Conservation (phyloP, 2,113 vertebrate species). For the Tretioscincus oriximinensis region DNA sequence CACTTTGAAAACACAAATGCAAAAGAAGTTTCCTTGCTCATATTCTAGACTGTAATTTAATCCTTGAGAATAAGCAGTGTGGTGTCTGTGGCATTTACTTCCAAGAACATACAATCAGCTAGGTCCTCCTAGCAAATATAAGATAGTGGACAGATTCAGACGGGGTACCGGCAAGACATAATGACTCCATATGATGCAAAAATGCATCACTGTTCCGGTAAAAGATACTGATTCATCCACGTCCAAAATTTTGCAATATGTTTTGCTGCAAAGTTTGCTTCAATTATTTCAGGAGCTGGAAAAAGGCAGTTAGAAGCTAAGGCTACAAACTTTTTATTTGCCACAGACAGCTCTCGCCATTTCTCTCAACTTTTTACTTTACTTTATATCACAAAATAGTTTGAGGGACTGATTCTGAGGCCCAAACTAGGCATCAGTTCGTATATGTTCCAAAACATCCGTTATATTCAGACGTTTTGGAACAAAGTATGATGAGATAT, state of each 20-base stretch:
- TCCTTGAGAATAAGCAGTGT: not conserved
- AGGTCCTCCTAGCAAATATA: not conserved
- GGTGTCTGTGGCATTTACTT: not conserved
- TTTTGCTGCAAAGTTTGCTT: not conserved
- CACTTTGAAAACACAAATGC: not conserved
- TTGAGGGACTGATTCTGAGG: not conserved
- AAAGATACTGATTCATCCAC: conserved; percentile 3
- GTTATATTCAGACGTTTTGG: no score
- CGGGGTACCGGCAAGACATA: not conserved
- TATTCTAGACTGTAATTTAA: no score
- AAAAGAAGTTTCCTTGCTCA: not conserved
- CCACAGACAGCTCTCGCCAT: not conserved
- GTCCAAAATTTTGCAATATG: not conserved
- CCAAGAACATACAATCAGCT: not conserved
- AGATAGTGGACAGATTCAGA: not conserved
- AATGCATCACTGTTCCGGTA: not conserved
- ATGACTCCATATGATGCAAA: not conserved
- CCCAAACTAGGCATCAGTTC: no score
- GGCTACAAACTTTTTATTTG: not conserved
- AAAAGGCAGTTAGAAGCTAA: not conserved
- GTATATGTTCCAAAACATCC: no score
- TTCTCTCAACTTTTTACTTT: not conserved
- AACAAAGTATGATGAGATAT: no score
- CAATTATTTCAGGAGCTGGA: not conserved
- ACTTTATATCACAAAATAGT: not conserved